Percentiles rank a stretch among this genome's conserved stretches.
Evolutionary conservation across 2,113 vertebrate genomes (phyloP).

Genomic region (Microcebus tavaratra): DNA sequence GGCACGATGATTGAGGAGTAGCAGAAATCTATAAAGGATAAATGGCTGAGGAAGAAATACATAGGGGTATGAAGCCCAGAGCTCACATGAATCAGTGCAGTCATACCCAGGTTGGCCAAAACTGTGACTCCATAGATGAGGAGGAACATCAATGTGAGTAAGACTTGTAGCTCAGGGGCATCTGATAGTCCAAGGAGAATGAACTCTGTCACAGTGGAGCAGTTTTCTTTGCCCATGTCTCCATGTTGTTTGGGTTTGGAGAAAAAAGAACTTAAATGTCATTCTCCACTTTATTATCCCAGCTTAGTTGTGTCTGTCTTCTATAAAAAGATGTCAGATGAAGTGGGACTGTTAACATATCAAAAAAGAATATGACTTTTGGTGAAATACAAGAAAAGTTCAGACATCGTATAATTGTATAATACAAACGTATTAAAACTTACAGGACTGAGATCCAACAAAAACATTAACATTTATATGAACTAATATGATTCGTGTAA

Average conservation of each 20-base stretch:
- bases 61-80: too few relatives aligned
- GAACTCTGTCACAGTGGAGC: neutral
- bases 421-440: fast-evolving
- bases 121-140: too few relatives aligned
- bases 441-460: neutral
- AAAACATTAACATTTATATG: neutral
- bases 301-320: neutral
- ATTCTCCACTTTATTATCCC: neutral
- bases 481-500: neutral
- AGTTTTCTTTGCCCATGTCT: slow-evolving; percentile 16
- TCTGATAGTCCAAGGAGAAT: slow-evolving; percentile 49
- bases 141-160: too few relatives aligned
- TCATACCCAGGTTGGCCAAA: too few relatives aligned
- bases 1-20: too few relatives aligned
- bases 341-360: neutral
- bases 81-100: too few relatives aligned
- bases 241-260: fast-evolving
- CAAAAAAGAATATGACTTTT: neutral
- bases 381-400: neutral
- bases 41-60: too few relatives aligned
- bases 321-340: neutral
- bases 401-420: neutral
- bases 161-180: too few relatives aligned
- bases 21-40: too few relatives aligned
- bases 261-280: too few relatives aligned